Base-by-base conservation (phyloP, 2,888 invertebrate genomes). In the Limnephilus rhombicus region DNA sequence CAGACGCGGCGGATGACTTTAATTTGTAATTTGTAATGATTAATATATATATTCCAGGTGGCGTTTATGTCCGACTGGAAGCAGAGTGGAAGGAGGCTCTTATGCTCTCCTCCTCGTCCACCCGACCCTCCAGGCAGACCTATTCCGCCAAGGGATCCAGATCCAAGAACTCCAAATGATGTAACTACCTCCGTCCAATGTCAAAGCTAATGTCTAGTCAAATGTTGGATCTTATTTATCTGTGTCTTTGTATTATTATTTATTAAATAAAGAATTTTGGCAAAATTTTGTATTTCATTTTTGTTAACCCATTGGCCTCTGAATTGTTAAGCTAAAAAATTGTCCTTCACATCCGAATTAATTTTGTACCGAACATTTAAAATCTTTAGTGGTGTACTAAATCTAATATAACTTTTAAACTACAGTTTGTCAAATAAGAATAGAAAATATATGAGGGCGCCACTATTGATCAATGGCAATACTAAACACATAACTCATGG, bases 11-110 rank as follows among this genome's bases (percentile, higher is more conserved):
- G 2, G 31, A 31, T n/a, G 31, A 31, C 31, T 31, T 31, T 31
- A 31, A 31, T 31, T 31, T 31, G 2, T 31, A 31, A 31, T 31
- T 1, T 31, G 31, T 31, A 31, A 2, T 1, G 2, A 37, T 37
- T 37, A 37, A 37, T 41, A 9, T 41, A 37, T 85, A 37, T 85
- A 5, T 41, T 12, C 24, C 94, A 96, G 98, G 98, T 91, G 98
- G 98, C n/a, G 96, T 97, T 68, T 98, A 98, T 95, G 96, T 97
- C 1, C 97, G 97, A 89, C 95, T 98, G 93, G 98, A 98, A 95
- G 96, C 97, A 12, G 98, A 98, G 94, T 98, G 98, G 97, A 97
- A 97, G 94, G 98, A 98, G 94, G 95, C 95, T 1, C 95, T 95
- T 94, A 95, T 95, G 34, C 94, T 94, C 89, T 37, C 91, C 15